These are phyloP conservation scores for Psittacara wagleri DNA, from an alignment of 2,113 vertebrate genomes.

Conservation along the genomic window DNA sequence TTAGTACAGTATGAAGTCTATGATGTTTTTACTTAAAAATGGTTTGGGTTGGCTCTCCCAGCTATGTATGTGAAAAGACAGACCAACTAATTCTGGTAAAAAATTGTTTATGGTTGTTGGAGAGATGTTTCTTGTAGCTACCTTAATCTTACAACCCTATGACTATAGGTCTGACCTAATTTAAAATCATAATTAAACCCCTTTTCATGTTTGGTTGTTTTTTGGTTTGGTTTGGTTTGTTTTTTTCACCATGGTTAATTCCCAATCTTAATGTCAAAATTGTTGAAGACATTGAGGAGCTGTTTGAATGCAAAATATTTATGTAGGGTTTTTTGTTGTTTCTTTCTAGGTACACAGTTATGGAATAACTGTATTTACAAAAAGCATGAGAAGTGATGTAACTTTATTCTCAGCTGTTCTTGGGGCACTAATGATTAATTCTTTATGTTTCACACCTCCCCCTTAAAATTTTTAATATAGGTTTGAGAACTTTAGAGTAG, in stretches of 20 bases:
- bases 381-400: background rate
- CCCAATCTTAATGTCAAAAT: rapidly evolving
- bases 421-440: background rate
- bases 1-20: background rate
- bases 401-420: background rate
- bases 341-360: background rate
- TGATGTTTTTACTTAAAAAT: background rate
- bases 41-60: background rate
- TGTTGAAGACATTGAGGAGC: background rate
- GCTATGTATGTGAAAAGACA: background rate
- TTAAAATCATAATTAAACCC: background rate
- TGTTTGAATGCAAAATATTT: background rate
- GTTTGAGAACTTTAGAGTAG: background rate
- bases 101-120: background rate
- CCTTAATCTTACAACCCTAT: background rate
- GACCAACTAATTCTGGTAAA: background rate
- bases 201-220: background rate
- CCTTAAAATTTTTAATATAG: background rate
- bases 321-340: background rate
- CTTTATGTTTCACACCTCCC: background rate
- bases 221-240: background rate
- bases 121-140: background rate
- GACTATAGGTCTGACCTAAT: background rate
- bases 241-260: background rate
- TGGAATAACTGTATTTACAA: background rate